These are phyloP conservation scores for Brachyptera putata DNA, from an alignment of 2,888 invertebrate species.

Conservation along the genomic window DNA sequence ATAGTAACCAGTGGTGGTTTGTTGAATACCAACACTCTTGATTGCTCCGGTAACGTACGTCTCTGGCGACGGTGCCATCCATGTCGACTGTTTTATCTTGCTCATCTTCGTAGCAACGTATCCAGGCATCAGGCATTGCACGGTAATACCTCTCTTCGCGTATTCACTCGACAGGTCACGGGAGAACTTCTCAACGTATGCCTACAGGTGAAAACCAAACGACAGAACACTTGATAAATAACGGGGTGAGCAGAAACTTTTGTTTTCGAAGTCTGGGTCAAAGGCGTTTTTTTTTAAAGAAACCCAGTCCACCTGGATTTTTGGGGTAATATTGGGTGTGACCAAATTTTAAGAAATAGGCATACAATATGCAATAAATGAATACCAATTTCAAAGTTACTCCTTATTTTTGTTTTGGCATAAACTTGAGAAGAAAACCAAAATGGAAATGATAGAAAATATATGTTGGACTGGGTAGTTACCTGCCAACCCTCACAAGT, in stretches of 20 bases:
- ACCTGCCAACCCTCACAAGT: too few species aligned
- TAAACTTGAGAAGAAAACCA: too few species aligned
- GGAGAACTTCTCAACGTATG: slow-evolving; percentile 77
- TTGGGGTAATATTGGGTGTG: too few species aligned
- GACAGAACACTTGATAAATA: background rate
- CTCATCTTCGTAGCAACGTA: slow-evolving; percentile 91
- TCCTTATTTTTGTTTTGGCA: too few species aligned
- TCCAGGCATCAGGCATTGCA: slow-evolving; percentile 81
- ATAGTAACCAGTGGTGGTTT: slow-evolving; percentile 70
- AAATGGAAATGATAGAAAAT: too few species aligned
- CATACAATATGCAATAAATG: too few species aligned
- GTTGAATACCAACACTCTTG: slow-evolving; percentile 63
- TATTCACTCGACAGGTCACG: slow-evolving; percentile 74
- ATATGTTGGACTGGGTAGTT: background rate
- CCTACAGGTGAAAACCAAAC: slow-evolving; percentile 47
- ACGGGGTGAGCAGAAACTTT: too few species aligned
- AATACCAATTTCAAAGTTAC: too few species aligned
- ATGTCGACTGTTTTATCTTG: slow-evolving; percentile 62
- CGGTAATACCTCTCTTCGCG: slow-evolving; percentile 62
- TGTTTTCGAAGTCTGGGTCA: too few species aligned
- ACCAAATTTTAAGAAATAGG: too few species aligned
- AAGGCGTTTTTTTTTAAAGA: too few species aligned
- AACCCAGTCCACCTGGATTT: too few species aligned
- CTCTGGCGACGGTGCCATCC: slow-evolving; percentile 71
- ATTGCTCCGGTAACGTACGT: slow-evolving; percentile 68